Base-by-base conservation (phyloP, 2,888 invertebrate species). In the Odontocerum albicorne region DNA sequence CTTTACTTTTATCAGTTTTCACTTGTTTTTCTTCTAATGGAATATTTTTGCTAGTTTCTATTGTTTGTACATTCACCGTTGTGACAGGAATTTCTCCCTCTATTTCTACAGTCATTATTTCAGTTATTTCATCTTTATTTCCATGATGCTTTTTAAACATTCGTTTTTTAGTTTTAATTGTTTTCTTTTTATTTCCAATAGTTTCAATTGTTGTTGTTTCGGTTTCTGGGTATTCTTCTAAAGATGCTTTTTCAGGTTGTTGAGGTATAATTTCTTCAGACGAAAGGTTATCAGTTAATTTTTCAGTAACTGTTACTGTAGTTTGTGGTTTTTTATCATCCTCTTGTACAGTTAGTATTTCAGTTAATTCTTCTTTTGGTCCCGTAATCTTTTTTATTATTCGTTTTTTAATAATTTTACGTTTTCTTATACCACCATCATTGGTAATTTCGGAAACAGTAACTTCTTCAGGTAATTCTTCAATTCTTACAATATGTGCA, bases 201-300 rank as follows among this genome's bases (percentile, higher is more conserved):
- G 63, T 63, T 65, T 45, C 62, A 67, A 12, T 10, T 4, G n/a
- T 15, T 12, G 46, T 36, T 21, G 15, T 15, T 22, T 22, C 47
- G n/a, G 51, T 55, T 47, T 52, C 66, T 61, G 10, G 65, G 52
- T 51, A 61, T 45, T 55, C 52, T 53, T 66, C 63, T 0, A 74
- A 67, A 0, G 69, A 71, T 0, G 70, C 71, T 0, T 69, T 63
- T 0, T 72, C 70, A 1, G 62, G 64, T 43, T 72, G 69, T 15
- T 70, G 70, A 2, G 74, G n/a, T n/a, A n/a, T 72, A 40, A 71
- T 69, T 21, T 33, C 35, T 7, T 33, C 61, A 1, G 69, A 64
- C 2, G 67, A 66, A 4, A 64, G 62, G 10, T 69, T 68, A 62
- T 71, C 66, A 10, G 71, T 68, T 13, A 69, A 64, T 60, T 70